Evolutionary conservation across 1,140 invertebrate species (phyloP), one percentile per base, ranked within the genome.

Genomic region (Eriocheir sinensis): DNA sequence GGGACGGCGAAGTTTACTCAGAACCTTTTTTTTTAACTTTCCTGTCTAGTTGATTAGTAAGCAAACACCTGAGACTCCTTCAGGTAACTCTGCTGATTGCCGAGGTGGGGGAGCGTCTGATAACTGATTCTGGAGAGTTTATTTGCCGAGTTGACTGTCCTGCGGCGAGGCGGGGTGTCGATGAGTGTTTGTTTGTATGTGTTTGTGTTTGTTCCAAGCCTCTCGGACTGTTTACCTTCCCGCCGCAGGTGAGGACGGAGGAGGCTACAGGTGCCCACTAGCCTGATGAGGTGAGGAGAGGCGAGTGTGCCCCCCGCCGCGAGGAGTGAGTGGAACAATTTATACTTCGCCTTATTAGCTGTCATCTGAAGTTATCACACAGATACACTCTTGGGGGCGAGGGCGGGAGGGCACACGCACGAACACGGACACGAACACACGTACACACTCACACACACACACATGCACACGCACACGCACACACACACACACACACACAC

Each of bases 331-430:
- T 72, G 60, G 60, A 72, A 72, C 60, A 27, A 72, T 72, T 72
- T 72, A 72, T 72, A 72, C 60, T 72, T n/a, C 60, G 21, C 27
- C 60, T 72, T 72, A n/a, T 72, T 72, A 72, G 60, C 60, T 72
- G 60, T 72, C 60, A 72, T 72, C 60, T 72, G 60, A 72, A n/a
- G 60, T 72, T 72, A 72, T 72, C 60, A 72, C 60, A 72, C n/a
- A 72, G 27, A n/a, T 72, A 72, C 60, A 72, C 60, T 72, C 60
- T 72, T 21, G 27, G 60, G 60, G 60, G 60, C n/a, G 27, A n/a
- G 60, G 27, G 27, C 21, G 60, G 6, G 27, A 72, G 21, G 21
- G 27, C 60, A 72, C 60, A 72, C 60, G n/a, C 60, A 72, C 60
- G n/a, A 21, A 72, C 60, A 72, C 60, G n/a, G 21, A 72, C 60